phyloP scores from a whole-genome alignment of 2,113 vertebrate species.

The Panurus biarmicus region DNA sequence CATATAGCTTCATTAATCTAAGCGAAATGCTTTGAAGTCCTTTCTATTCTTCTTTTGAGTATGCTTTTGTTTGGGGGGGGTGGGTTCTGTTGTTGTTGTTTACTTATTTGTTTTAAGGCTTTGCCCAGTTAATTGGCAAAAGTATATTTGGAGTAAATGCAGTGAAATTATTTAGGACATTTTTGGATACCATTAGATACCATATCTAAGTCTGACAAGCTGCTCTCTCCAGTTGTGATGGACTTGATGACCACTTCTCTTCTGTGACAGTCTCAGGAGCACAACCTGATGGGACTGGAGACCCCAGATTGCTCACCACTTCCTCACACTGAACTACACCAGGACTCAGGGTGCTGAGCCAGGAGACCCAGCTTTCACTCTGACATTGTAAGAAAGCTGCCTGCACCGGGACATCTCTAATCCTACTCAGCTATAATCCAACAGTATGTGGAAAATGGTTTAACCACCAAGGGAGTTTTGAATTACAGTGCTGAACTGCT shows the following conservation, averaged over 20 bases:
- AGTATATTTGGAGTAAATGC: not conserved
- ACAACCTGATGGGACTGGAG: not conserved
- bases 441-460: not conserved
- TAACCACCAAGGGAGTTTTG: not conserved
- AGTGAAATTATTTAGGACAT: not conserved
- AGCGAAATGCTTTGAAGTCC: not conserved
- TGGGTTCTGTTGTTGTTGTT: not conserved
- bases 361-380: rapidly evolving
- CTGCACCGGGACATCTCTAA: not conserved
- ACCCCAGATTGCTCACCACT: not conserved
- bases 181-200: not conserved
- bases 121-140: not conserved
- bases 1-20: not conserved
- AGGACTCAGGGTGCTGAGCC: not conserved
- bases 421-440: not conserved
- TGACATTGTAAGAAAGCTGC: not conserved
- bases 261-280: not conserved
- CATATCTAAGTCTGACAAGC: not conserved
- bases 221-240: rapidly evolving
- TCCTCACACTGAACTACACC: not conserved
- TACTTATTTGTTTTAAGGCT: not conserved
- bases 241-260: not conserved
- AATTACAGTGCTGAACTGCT: not conserved
- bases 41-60: not conserved
- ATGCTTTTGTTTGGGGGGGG: not conserved